Evolutionary conservation across 2,888 invertebrate species (phyloP).

Genomic region (Acrobasis suavella): DNA sequence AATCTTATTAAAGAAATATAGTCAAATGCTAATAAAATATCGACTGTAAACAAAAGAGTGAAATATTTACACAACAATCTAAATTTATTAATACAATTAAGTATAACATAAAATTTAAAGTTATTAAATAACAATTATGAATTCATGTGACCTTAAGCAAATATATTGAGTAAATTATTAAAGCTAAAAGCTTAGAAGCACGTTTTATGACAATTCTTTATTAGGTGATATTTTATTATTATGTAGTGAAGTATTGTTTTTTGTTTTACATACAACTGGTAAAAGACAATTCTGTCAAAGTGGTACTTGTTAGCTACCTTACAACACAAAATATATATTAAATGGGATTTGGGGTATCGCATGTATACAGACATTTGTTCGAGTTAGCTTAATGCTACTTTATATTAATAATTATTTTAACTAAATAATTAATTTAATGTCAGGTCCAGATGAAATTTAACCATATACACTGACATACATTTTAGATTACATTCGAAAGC

Average conservation of each 20-base stretch:
- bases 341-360: constrained; percentile 6
- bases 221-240: constrained; percentile 27
- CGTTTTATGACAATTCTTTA: constrained; percentile 27
- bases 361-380: constrained; percentile 14
- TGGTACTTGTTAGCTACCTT: constrained; percentile 13
- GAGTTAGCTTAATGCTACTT: constrained; percentile 17
- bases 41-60: constrained; percentile 63
- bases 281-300: constrained; percentile 4
- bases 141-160: constrained; percentile 50
- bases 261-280: constrained; percentile 11
- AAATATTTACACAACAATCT: constrained; percentile 77
- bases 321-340: constrained; percentile 8
- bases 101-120: constrained; percentile 63
- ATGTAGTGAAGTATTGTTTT: constrained; percentile 25
- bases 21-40: constrained; percentile 59
- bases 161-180: constrained; percentile 38
- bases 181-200: constrained; percentile 43
- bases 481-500: constrained; percentile 2
- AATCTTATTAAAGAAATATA: constrained; percentile 50
- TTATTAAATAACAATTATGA: constrained; percentile 64
- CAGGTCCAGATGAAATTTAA: not conserved
- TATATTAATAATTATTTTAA: constrained; percentile 14
- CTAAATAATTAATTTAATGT: constrained; percentile 5
- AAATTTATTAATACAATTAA: constrained; percentile 53
- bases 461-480: not conserved